Percentiles rank a stretch among this genome's conserved stretches.
These are phyloP conservation scores for Mimumesa dahlbomi DNA, from an alignment of 2,888 invertebrate species.

Conservation along the genomic window DNA sequence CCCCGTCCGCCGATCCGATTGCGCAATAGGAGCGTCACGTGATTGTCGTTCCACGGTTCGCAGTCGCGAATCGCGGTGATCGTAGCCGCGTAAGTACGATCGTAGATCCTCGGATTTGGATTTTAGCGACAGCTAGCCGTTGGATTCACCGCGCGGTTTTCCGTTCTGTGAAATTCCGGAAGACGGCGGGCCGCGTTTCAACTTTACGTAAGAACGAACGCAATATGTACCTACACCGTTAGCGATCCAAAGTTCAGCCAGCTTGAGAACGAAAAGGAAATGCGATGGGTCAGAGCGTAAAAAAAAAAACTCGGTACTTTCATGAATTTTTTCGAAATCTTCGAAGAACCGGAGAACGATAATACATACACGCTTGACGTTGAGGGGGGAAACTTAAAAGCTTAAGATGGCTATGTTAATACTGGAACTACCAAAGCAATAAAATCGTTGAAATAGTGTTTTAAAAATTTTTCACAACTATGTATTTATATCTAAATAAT, in stretches of 20 bases:
- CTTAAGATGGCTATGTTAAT: too few relatives aligned
- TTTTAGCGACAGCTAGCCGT: neutral
- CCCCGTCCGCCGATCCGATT: constrained; percentile 39
- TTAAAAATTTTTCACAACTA: too few relatives aligned
- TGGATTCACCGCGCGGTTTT: constrained; percentile 13
- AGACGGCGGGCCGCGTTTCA: constrained; percentile 1
- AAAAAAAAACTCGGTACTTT: neutral
- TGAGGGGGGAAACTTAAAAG: too few relatives aligned
- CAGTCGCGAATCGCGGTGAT: constrained; percentile 3
- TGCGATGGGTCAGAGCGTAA: neutral
- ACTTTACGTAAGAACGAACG: constrained; percentile 40
- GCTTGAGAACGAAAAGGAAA: neutral
- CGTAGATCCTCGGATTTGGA: constrained; percentile 22
- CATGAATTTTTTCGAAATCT: neutral
- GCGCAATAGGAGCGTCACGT: constrained; percentile 38
- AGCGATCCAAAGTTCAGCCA: constrained; percentile 1
- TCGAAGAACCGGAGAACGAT: too few relatives aligned
- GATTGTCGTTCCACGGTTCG: constrained; percentile 24
- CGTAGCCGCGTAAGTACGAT: constrained; percentile 18
- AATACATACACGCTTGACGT: too few relatives aligned
- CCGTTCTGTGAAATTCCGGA: constrained; percentile 24
- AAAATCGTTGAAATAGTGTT: too few relatives aligned
- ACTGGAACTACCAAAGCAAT: too few relatives aligned
- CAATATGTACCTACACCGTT: too few relatives aligned
- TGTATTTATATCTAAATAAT: too few relatives aligned